Percentiles rank a stretch among this genome's conserved stretches.
phyloP scores from a whole-genome alignment of 2,888 invertebrate genomes.

The Megaustenia siamemsis region DNA sequence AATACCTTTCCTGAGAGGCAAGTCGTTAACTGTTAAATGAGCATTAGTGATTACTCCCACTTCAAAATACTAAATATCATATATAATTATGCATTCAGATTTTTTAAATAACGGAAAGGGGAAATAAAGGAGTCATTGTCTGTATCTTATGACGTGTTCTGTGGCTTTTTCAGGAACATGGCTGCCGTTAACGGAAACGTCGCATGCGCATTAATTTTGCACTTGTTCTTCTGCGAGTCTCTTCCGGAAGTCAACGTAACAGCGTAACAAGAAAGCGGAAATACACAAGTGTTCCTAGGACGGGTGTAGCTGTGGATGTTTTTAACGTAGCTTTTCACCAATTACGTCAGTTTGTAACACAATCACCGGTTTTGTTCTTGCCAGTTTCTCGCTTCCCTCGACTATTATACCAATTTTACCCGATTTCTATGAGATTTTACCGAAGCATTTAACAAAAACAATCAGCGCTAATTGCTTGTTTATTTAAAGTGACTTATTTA shows the following conservation, averaged over 20 bases:
- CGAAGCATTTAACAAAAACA: neutral
- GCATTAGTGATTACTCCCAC: no score
- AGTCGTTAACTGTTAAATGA: neutral
- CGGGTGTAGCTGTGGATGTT: slow-evolving; percentile 12
- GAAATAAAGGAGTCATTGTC: neutral
- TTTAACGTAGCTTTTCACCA: neutral
- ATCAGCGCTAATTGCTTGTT: slow-evolving; percentile 44
- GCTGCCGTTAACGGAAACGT: slow-evolving; percentile 17
- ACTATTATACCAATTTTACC: no score
- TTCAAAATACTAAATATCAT: no score
- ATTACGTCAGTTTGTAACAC: no score
- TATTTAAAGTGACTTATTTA: slow-evolving; percentile 30
- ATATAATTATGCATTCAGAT: no score
- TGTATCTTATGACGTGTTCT: neutral
- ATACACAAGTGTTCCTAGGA: slow-evolving; percentile 3
- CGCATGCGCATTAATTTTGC: slow-evolving; percentile 20
- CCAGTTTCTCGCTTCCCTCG: no score
- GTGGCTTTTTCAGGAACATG: slow-evolving; percentile 20
- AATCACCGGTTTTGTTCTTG: no score
- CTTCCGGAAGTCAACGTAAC: slow-evolving; percentile 26
- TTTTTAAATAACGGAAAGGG: no score
- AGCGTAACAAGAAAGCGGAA: slow-evolving; percentile 37
- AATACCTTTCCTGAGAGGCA: neutral
- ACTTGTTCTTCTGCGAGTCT: neutral
- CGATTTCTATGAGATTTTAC: no score